Conservation (phyloP, 2,888 invertebrate species). For the Drosophila meridiana region DNA sequence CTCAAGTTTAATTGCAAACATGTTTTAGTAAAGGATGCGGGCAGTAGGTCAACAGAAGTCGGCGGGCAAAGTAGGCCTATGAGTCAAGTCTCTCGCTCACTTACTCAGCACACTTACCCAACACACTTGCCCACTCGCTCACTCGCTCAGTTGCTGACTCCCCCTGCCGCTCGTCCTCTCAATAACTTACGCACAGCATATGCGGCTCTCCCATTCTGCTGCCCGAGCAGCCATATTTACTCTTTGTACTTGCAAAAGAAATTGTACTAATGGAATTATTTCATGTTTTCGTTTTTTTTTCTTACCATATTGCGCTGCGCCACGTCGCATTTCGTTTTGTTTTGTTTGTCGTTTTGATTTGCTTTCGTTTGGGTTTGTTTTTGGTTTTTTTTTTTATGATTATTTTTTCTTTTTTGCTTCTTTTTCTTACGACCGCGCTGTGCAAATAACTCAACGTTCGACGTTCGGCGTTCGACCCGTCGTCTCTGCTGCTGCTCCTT, state of each 20-base stretch:
- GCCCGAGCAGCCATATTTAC: constrained; percentile 69
- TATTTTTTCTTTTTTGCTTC: constrained; percentile 20
- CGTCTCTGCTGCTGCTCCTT: constrained; percentile 18
- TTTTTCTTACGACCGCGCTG: constrained; percentile 49
- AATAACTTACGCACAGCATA: constrained; percentile 44
- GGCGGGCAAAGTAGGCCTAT: constrained; percentile 5
- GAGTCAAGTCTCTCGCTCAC: constrained; percentile 5
- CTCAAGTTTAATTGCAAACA: constrained; percentile 62
- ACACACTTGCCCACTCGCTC: neutral
- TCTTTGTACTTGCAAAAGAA: constrained; percentile 84
- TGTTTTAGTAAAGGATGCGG: constrained; percentile 15
- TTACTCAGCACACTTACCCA: neutral
- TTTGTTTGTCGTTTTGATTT: constrained; percentile 76
- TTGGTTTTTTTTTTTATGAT: constrained; percentile 7
- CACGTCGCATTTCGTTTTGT: constrained; percentile 66
- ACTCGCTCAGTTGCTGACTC: neutral
- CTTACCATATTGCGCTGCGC: constrained; percentile 13
- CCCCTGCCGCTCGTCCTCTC: constrained; percentile 1
- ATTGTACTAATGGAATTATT: constrained; percentile 84
- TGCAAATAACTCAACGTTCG: constrained; percentile 66
- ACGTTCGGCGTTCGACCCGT: constrained; percentile 8
- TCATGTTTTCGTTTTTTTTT: constrained; percentile 64
- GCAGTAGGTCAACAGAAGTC: constrained; percentile 50
- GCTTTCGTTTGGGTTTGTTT: constrained; percentile 55
- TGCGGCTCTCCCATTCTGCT: neutral